Evolutionary conservation across 2,888 invertebrate species (phyloP), one percentile per base, ranked within the genome.

Genomic region (Heliconius cydno): DNA sequence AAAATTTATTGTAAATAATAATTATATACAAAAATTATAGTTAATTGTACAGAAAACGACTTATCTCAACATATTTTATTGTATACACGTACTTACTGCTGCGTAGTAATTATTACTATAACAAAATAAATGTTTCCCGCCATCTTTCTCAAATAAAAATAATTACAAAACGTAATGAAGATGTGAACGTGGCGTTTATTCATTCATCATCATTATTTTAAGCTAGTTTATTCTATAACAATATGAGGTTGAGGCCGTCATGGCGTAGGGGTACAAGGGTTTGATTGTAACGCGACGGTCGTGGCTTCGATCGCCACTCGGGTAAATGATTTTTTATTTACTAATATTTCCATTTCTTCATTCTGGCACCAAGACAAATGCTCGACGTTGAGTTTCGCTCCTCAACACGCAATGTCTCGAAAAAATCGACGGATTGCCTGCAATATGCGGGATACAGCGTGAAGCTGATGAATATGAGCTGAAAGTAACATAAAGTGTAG

Each of bases 71-170:
- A 7, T 38, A 19, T 52, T 52, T 68, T 68, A 38, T 68, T 4
- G n/a, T 68, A 68, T 10, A 13, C 15, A 7, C 7, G 1, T 19
- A 52, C 7, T 19, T 52, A 5, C 3, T 41, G 12, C 25, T 41
- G 13, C 41, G 15, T 70, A 70, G 70, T 46, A 70, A 70, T 70
- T 46, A 70, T 38, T 70, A 70, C 25, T 70, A 25, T 46, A 70
- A 70, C n/a, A 41, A 41, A 68, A 68, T 25, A 41, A 22, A 68
- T 25, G 41, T 2, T 70, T 25, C 70, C 10, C 41, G 41, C 25
- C 70, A 25, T 46, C n/a, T 25, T 70, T 70, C 46, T 70, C n/a
- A 70, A 46, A 70, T 70, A 9, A 46, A 46, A 46, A 70, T 70
- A 70, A 70, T 70, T 25, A 70, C 15, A 70, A n/a, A 70, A 34